phyloP scores from a whole-genome alignment of 2,797 vertebrate genomes.

The Neosalanx taihuensis region DNA sequence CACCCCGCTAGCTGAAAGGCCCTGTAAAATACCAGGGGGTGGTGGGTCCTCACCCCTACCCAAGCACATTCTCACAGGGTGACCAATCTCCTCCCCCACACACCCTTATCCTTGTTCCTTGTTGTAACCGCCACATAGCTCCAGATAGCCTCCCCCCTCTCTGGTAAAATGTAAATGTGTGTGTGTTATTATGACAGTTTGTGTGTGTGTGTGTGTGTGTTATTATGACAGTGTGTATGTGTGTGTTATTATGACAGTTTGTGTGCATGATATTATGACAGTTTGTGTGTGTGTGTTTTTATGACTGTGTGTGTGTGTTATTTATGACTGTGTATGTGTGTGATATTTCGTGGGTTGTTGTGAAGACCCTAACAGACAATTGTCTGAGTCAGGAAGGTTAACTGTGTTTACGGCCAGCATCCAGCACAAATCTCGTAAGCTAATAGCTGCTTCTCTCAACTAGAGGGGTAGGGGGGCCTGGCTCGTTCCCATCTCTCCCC shows the following conservation, averaged over 20 bases:
- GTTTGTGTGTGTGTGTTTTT: no score
- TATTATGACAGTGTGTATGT: no score
- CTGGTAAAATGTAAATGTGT: no score
- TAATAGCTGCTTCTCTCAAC: constrained; percentile 25
- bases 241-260: no score
- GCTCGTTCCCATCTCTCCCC: neutral
- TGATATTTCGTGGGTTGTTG: constrained; percentile 57
- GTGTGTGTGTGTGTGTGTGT: no score
- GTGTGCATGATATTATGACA: no score
- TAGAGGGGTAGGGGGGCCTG: neutral
- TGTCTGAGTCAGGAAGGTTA: constrained; percentile 43
- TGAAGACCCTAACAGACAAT: constrained; percentile 44
- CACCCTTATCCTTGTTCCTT: neutral
- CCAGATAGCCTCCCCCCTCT: no score
- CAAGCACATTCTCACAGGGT: neutral
- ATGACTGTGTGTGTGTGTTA: no score
- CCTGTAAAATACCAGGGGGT: neutral
- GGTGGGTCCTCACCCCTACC: neutral
- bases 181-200: no score
- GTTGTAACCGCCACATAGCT: neutral
- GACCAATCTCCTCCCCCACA: neutral
- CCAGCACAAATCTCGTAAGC: constrained; percentile 16
- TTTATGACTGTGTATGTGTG: constrained; percentile 14
- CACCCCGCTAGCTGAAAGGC: no score
- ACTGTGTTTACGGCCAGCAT: constrained; percentile 41